phyloP scores from a whole-genome alignment of 2,797 vertebrate genomes.

The Ceryle rudis region DNA sequence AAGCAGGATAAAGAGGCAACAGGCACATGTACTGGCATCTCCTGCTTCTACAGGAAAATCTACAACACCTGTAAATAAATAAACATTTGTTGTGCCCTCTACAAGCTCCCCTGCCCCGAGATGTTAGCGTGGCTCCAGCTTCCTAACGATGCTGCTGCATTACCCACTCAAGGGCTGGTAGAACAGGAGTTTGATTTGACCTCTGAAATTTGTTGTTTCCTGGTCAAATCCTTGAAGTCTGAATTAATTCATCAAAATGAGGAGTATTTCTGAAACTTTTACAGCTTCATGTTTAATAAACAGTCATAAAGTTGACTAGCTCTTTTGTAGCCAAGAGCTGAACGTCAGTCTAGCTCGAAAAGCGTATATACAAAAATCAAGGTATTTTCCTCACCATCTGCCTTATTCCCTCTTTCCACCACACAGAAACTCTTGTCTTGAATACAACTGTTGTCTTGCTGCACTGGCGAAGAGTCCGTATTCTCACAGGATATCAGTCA shows the following conservation, averaged over 20 bases:
- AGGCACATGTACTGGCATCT: not conserved
- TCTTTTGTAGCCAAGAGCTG: not conserved
- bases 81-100: not conserved
- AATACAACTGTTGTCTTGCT: not conserved
- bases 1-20: not conserved
- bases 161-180: not conserved
- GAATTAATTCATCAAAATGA: not conserved
- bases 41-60: not conserved
- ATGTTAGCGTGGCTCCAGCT: not conserved
- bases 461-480: accelerated
- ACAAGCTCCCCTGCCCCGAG: accelerated
- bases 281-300: accelerated
- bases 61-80: not conserved
- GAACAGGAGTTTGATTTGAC: not conserved
- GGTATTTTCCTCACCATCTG: not conserved
- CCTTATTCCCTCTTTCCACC: not conserved
- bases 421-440: not conserved
- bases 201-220: not conserved
- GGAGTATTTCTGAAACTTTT: not conserved
- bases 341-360: not conserved
- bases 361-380: accelerated
- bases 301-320: too few relatives aligned
- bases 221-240: not conserved
- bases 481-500: not conserved
- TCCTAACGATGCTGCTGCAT: not conserved